Percentiles rank a stretch among this genome's conserved stretches.
phyloP scores from a whole-genome alignment of 2,113 vertebrate genomes.

The Porphyrio hochstetteri region DNA sequence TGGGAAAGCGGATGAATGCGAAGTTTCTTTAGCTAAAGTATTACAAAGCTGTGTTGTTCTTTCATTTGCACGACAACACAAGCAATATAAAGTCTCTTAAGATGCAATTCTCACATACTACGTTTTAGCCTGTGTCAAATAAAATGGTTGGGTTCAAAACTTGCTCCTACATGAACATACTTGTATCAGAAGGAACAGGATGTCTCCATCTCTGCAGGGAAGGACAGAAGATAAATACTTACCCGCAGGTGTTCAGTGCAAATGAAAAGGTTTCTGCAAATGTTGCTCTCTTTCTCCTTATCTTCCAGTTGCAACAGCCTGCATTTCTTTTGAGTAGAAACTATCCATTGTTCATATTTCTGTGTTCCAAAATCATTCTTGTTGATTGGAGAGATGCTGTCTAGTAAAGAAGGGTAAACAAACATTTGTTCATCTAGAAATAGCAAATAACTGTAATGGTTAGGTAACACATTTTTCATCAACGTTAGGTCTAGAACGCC shows the following conservation, averaged over 20 bases:
- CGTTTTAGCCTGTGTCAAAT: not conserved
- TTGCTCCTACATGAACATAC: not conserved
- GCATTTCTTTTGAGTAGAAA: conserved; percentile 74
- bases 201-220: not conserved
- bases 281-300: conserved; percentile 72
- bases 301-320: conserved; percentile 67
- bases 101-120: fast-evolving
- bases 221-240: not conserved
- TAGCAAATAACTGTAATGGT: not conserved
- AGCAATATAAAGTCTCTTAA: not conserved
- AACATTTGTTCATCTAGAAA: not conserved
- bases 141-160: not conserved
- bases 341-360: conserved; percentile 80
- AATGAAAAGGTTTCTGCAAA: conserved; percentile 77
- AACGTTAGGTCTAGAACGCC: not conserved
- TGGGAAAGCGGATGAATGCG: fast-evolving
- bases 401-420: conserved; percentile 46
- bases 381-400: conserved; percentile 50
- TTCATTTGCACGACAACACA: not conserved
- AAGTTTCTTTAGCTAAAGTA: not conserved
- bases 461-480: not conserved
- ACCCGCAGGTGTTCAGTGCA: conserved; percentile 81
- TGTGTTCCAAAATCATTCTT: conserved; percentile 75
- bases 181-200: not conserved
- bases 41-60: not conserved